Base-by-base conservation (phyloP, 2,797 vertebrate genomes). In the Helostoma temminkii region DNA sequence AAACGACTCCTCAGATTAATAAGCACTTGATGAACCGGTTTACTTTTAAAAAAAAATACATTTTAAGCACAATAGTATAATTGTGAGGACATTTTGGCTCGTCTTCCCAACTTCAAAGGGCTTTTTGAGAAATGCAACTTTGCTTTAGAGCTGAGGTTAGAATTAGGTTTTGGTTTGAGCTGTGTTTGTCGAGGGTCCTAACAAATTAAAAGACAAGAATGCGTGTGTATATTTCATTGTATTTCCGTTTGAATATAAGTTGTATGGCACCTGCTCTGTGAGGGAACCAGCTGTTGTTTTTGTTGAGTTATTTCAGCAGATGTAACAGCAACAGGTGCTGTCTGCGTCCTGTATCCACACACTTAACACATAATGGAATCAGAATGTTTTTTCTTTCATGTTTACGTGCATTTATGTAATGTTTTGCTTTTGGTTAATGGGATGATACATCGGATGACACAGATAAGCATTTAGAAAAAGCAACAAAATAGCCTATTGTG, bases 271-370 rank as follows among this genome's bases (percentile, higher is more conserved):
- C 66, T 80, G 55, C 16, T 66, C 12, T 45, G 32, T 60, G 32
- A 65, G 63, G 39, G 50, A 8, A 36, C 41, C 89, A 81, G 83
- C 80, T 89, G 88, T 73, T 78, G 24, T 39, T 81, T 41, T 30
- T 73, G 45, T n/a, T 76, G 76, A 77, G 37, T 26, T 49, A 52
- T 83, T 71, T 49, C 63, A 86, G 65, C 81, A 89, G 74, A 81
- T 88, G 76, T 25, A 53, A 37, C 28, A 61, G 65, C 81, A 82
- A 86, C 85, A 87, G 85, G 78, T 87, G 88, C 65, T 56, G 52
- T 61, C 58, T 78, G 72, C 54, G 19, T 7, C 10, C 61, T 22
- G n/a, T 16, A 57, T 53, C 36, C 50, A n/a, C n/a, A n/a, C n/a
- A 37, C 47, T 69, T 66, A 24, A 61, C 53, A 61, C 53, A 45